Conservation (phyloP, 1,140 invertebrate genomes). For the Grapholita molesta region DNA sequence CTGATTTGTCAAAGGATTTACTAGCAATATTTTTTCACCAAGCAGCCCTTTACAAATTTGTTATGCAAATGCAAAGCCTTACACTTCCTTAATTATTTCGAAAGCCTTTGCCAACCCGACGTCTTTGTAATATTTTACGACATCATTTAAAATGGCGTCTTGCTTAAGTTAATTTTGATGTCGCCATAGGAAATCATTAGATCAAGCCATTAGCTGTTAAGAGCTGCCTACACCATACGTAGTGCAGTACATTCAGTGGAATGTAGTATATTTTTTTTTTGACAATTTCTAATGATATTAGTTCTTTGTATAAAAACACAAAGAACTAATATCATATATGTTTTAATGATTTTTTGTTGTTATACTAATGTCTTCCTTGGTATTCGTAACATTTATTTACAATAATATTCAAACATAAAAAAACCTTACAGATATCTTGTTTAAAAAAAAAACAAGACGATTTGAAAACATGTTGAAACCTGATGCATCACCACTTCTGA, state of each 20-base stretch:
- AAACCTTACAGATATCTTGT: too few species aligned
- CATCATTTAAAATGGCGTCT: constrained; percentile 48
- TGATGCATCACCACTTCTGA: constrained; percentile 25
- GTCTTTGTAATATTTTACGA: constrained; percentile 52
- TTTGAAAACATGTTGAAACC: not conserved
- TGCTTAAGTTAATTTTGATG: constrained; percentile 36
- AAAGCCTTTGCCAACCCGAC: constrained; percentile 40
- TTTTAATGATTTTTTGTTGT: too few species aligned
- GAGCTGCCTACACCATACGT: not conserved
- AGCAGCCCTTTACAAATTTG: constrained; percentile 45
- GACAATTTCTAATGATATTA: too few species aligned
- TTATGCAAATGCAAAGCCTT: constrained; percentile 62
- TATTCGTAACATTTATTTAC: constrained; percentile 10
- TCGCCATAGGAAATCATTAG: constrained; percentile 27
- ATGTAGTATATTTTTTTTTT: too few species aligned
- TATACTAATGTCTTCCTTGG: too few species aligned
- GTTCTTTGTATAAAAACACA: too few species aligned
- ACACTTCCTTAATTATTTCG: constrained; percentile 61
- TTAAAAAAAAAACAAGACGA: too few species aligned
- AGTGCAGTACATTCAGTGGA: not conserved
- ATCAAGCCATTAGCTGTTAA: constrained; percentile 21
- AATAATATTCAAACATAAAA: not conserved
- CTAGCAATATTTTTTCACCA: constrained; percentile 42
- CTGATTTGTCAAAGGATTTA: constrained; percentile 57
- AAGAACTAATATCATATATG: too few species aligned